A percentile compares a stretch with the other conserved stretches of the same genome.
These are phyloP conservation scores for Barbus barbus DNA, from an alignment of 2,113 vertebrate species.

Conservation along the genomic window DNA sequence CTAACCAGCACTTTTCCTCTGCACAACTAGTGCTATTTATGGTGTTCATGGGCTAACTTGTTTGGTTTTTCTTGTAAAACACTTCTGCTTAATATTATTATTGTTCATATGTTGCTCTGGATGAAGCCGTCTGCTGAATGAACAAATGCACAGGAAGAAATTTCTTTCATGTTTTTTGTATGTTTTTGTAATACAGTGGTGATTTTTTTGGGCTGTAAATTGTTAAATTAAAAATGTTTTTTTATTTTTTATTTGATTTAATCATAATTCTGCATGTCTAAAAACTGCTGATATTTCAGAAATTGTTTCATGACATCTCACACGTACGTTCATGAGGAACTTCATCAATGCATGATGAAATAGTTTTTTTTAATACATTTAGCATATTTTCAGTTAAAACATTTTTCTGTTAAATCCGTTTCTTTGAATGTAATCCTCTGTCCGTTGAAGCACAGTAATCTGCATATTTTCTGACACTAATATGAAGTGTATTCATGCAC, in stretches of 20 bases:
- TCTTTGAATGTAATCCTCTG: background rate
- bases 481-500: background rate
- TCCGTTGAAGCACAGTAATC: background rate
- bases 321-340: background rate
- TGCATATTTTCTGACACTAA: background rate
- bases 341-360: background rate
- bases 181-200: background rate
- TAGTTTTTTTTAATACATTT: too few relatives aligned
- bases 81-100: background rate
- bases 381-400: too few relatives aligned
- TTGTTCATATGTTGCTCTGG: too few relatives aligned
- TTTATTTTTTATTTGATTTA: background rate
- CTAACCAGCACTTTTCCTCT: background rate
- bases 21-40: background rate
- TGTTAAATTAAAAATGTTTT: background rate
- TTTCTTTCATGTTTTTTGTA: too few relatives aligned
- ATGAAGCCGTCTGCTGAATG: background rate
- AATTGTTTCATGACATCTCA: background rate
- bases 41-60: background rate
- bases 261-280: background rate
- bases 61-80: background rate
- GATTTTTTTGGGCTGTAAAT: background rate
- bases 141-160: too few relatives aligned
- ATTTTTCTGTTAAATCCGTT: background rate
- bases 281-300: background rate